Percentiles rank a stretch among this genome's conserved stretches.
Conservation (phyloP, 2,888 invertebrate genomes). For the Polia nebulosa region DNA sequence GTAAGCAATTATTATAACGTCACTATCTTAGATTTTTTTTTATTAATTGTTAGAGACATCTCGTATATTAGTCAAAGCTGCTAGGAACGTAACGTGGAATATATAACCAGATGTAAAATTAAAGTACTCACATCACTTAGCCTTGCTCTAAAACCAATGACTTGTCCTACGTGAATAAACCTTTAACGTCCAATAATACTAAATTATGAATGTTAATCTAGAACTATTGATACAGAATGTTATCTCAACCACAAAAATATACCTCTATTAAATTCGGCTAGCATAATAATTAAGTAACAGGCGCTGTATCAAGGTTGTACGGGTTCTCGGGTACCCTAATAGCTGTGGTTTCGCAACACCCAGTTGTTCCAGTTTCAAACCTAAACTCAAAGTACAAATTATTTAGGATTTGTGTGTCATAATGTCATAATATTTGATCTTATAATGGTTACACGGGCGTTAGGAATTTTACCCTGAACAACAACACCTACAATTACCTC, state of each 20-base stretch:
- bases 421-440: conserved; percentile 81
- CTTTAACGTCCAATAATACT: conserved; percentile 53
- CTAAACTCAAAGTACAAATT: conserved; percentile 88
- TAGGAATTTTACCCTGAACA: conserved; percentile 77
- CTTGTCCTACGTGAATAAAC: conserved; percentile 34
- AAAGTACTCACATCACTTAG: conserved; percentile 20
- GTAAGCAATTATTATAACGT: not conserved
- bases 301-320: conserved; percentile 85
- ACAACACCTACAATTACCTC: conserved; percentile 57
- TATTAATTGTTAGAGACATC: too few species aligned
- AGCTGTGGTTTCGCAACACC: conserved; percentile 80
- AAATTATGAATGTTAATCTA: conserved; percentile 60
- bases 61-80: not conserved
- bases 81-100: not conserved
- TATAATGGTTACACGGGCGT: conserved; percentile 73
- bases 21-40: too few species aligned
- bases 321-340: conserved; percentile 86
- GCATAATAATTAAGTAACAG: conserved; percentile 91
- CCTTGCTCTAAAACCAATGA: conserved; percentile 46
- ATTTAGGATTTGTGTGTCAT: conserved; percentile 85
- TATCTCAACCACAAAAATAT: conserved; percentile 79
- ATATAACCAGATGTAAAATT: conserved; percentile 15
- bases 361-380: conserved; percentile 83
- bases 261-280: conserved; percentile 85
- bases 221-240: conserved; percentile 61